Evolutionary conservation across 1,140 invertebrate genomes (phyloP).

Genomic region (Diorhabda elongata): DNA sequence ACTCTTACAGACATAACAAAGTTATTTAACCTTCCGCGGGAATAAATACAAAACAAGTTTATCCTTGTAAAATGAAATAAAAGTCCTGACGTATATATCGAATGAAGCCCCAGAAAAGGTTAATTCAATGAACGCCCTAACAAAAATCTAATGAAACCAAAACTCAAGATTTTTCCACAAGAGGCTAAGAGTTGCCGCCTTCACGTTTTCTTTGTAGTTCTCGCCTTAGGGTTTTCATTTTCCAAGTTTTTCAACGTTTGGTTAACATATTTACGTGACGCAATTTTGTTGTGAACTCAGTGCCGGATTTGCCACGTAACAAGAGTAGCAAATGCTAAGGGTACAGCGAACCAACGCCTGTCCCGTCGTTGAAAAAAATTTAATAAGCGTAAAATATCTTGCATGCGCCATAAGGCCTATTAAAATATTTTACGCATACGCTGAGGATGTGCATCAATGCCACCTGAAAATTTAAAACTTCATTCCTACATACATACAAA

Average conservation of each 20-base stretch:
- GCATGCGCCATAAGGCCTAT: no score
- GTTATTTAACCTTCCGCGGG: no score
- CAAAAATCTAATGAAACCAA: slow-evolving; percentile 2
- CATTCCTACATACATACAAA: no score
- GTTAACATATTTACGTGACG: not conserved
- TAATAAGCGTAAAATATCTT: no score
- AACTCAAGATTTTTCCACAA: not conserved
- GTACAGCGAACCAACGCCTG: no score
- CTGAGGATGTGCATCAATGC: no score
- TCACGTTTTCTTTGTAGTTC: not conserved
- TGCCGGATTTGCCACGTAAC: no score
- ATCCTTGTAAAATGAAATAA: not conserved
- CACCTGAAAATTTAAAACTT: no score
- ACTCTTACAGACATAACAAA: no score
- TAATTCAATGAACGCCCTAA: slow-evolving; percentile 1
- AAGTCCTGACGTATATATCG: not conserved
- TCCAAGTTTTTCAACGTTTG: not conserved
- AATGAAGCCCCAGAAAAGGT: not conserved
- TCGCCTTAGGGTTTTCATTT: not conserved
- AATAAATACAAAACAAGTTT: not conserved
- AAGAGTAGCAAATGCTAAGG: no score
- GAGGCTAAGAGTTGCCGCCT: not conserved
- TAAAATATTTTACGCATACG: no score
- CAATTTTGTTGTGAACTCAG: not conserved
- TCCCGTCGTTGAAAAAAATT: no score